Percentiles rank a stretch among this genome's conserved stretches.
Conservation (phyloP, 2,797 vertebrate genomes). For the Muscicapa comitata region DNA sequence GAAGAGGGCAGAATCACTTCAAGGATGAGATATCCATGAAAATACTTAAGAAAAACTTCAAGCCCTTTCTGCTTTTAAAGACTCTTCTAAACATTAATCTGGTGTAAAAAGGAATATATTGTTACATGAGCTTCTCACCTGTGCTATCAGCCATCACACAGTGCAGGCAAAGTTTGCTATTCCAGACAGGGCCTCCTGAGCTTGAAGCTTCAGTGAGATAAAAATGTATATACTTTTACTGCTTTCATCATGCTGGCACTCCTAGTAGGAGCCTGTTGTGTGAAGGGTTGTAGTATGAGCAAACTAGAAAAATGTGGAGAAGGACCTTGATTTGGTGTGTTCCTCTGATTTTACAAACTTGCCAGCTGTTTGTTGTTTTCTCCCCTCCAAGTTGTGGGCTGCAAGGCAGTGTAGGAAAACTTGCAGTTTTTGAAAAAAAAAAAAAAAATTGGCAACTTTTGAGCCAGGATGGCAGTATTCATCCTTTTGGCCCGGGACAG, state of each 20-base stretch:
- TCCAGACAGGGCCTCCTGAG: not conserved
- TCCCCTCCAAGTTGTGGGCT: not conserved
- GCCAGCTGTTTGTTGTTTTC: not conserved
- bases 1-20: constrained; percentile 53
- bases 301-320: not conserved
- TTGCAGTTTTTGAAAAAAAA: not conserved
- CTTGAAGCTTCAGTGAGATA: not conserved
- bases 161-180: not conserved
- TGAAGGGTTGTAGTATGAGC: not conserved
- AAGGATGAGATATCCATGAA: not conserved
- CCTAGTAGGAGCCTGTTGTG: not conserved
- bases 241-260: not conserved
- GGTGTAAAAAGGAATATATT: not conserved
- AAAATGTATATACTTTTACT: not conserved
- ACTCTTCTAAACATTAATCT: not conserved
- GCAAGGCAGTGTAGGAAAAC: not conserved
- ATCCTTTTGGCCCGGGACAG: not conserved
- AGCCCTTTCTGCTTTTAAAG: not conserved
- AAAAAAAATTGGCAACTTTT: not conserved
- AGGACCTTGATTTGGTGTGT: not conserved
- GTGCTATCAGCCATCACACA: not conserved
- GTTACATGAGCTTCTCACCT: not conserved
- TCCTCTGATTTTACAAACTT: not conserved
- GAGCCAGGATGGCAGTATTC: not conserved
- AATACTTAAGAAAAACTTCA: not conserved